These are phyloP conservation scores for Eledona agricola DNA, from an alignment of 2,888 invertebrate genomes.

Conservation along the genomic window DNA sequence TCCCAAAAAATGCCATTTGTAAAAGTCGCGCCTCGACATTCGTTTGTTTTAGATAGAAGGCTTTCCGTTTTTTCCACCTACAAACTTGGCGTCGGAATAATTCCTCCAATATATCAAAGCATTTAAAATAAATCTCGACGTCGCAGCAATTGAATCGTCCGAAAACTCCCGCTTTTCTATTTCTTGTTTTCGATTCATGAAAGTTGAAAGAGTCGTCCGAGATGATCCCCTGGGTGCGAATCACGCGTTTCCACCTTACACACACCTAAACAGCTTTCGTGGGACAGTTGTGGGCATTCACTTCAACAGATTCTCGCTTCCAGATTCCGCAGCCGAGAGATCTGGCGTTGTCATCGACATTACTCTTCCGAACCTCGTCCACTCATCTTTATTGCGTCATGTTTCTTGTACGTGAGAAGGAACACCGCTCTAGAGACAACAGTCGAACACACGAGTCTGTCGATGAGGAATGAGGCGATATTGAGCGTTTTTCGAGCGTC, in stretches of 20 bases:
- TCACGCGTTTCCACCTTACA: slow-evolving; percentile 4
- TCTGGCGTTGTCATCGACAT: slow-evolving; percentile 39
- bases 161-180: no score
- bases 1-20: slow-evolving; percentile 59
- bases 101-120: background rate
- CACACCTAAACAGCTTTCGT: slow-evolving; percentile 9
- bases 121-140: no score
- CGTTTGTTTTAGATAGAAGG: slow-evolving; percentile 41
- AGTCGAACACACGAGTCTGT: slow-evolving; percentile 50
- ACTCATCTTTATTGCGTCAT: slow-evolving; percentile 58
- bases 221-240: background rate
- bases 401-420: slow-evolving; percentile 55
- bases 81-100: background rate
- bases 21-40: slow-evolving; percentile 50
- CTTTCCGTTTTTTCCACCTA: background rate
- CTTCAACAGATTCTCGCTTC: slow-evolving; percentile 20
- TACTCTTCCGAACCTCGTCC: slow-evolving; percentile 45
- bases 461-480: slow-evolving; percentile 48
- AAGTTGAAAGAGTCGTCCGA: no score
- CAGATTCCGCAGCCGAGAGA: slow-evolving; percentile 28
- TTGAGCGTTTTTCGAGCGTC: slow-evolving; percentile 29
- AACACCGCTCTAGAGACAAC: slow-evolving; percentile 50
- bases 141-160: no score
- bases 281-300: slow-evolving; percentile 17
- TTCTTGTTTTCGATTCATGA: no score